These are phyloP conservation scores for Metallyticus violacea DNA, from an alignment of 2,888 invertebrate species.

Conservation along the genomic window DNA sequence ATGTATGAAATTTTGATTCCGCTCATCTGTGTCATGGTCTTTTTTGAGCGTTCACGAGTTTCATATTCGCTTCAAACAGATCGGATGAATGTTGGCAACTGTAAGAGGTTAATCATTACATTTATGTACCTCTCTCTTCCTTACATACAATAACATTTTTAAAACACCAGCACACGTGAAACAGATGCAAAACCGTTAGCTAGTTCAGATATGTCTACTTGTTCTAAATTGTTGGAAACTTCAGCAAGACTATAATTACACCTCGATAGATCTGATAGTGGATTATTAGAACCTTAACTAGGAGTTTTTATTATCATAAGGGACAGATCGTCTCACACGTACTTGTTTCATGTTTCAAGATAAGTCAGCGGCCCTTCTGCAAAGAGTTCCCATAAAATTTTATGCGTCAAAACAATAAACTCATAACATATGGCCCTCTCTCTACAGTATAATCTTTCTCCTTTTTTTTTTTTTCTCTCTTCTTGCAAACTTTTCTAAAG, in stretches of 20 bases:
- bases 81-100: background rate
- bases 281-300: background rate
- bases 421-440: background rate
- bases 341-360: background rate
- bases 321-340: background rate
- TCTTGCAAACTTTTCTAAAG: background rate
- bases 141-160: background rate
- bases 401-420: background rate
- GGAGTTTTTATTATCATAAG: background rate
- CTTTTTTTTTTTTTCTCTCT: background rate
- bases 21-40: too few species aligned
- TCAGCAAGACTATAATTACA: background rate
- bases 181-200: background rate
- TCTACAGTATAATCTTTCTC: too few species aligned
- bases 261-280: background rate
- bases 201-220: too few species aligned
- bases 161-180: background rate
- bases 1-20: too few species aligned
- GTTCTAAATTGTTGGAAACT: background rate
- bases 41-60: too few species aligned
- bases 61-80: background rate
- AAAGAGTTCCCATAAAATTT: background rate
- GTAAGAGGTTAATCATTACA: background rate
- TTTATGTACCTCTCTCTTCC: background rate
- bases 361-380: background rate